These are phyloP conservation scores for Drosophila phalerata DNA, from an alignment of 2,888 invertebrate species.

Conservation along the genomic window DNA sequence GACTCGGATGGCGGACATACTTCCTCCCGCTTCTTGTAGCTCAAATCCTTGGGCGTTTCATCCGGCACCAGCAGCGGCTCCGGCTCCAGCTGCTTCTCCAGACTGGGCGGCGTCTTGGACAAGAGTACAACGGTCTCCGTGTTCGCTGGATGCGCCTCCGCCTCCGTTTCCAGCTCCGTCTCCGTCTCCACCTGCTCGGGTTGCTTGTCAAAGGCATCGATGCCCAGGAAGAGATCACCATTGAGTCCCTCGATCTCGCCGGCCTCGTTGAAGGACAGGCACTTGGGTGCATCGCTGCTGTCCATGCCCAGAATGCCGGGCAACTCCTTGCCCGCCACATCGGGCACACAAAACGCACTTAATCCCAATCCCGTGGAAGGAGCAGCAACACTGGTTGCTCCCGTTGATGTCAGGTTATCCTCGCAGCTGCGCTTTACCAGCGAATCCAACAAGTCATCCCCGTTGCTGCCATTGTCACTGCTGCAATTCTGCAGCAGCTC, in stretches of 20 bases:
- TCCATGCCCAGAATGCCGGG: constrained; percentile 89
- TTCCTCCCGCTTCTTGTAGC: constrained; percentile 87
- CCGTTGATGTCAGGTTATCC: constrained; percentile 86
- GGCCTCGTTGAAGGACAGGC: constrained; percentile 84
- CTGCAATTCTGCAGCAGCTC: constrained; percentile 83
- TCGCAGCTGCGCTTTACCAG: constrained; percentile 88
- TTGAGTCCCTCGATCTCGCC: constrained; percentile 85
- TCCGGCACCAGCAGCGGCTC: constrained; percentile 79
- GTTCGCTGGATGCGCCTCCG: constrained; percentile 18
- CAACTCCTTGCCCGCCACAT: constrained; percentile 87
- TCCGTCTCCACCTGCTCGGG: constrained; percentile 28
- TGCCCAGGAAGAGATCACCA: constrained; percentile 82
- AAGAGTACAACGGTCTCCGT: constrained; percentile 23
- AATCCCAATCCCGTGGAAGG: constrained; percentile 46
- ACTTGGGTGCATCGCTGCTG: constrained; percentile 83
- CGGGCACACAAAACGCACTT: constrained; percentile 66
- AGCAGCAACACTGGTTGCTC: constrained; percentile 5
- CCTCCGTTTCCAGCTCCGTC: constrained; percentile 20
- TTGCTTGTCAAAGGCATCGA: constrained; percentile 76
- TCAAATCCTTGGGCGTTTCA: constrained; percentile 88
- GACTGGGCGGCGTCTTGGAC: constrained; percentile 50
- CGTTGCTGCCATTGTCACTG: constrained; percentile 85
- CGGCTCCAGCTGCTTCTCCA: constrained; percentile 75
- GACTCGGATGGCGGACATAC: constrained; percentile 80
- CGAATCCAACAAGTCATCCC: constrained; percentile 87